Conservation (phyloP, 2,888 invertebrate species). For the Tortrix viridana region DNA sequence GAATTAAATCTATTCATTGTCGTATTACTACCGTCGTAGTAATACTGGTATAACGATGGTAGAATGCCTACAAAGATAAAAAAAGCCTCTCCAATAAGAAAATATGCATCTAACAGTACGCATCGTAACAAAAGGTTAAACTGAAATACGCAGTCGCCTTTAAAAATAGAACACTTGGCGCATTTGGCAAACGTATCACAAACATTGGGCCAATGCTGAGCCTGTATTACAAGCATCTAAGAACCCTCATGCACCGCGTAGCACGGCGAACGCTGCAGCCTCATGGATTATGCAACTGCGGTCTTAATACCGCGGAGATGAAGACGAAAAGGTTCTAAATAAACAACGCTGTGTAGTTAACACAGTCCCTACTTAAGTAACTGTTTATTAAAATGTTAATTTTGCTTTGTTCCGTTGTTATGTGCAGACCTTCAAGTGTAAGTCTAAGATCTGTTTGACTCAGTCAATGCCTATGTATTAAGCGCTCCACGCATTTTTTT, state of each 20-base stretch:
- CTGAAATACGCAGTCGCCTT: neutral
- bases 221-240: conserved; percentile 25
- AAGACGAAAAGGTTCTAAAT: conserved; percentile 43
- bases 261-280: conserved; percentile 39
- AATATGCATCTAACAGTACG: too few species aligned
- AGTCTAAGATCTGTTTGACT: neutral
- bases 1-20: too few species aligned
- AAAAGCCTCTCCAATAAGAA: too few species aligned
- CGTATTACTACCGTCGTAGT: too few species aligned
- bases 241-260: conserved; percentile 27
- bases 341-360: conserved; percentile 26
- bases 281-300: conserved; percentile 45
- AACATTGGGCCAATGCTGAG: conserved; percentile 28
- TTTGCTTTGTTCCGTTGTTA: conserved; percentile 23
- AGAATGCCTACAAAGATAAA: too few species aligned
- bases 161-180: conserved; percentile 11
- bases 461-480: neutral
- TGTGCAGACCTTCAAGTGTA: neutral
- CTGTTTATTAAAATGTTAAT: conserved; percentile 34
- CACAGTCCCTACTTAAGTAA: conserved; percentile 11
- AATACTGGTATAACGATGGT: too few species aligned
- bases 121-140: too few species aligned
- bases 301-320: conserved; percentile 40
- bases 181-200: conserved; percentile 12
- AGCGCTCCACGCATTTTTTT: neutral